A percentile compares a stretch with the other conserved stretches of the same genome.
These are phyloP conservation scores for Lordiphosa andalusiaca DNA, from an alignment of 2,888 invertebrate species.

Conservation along the genomic window DNA sequence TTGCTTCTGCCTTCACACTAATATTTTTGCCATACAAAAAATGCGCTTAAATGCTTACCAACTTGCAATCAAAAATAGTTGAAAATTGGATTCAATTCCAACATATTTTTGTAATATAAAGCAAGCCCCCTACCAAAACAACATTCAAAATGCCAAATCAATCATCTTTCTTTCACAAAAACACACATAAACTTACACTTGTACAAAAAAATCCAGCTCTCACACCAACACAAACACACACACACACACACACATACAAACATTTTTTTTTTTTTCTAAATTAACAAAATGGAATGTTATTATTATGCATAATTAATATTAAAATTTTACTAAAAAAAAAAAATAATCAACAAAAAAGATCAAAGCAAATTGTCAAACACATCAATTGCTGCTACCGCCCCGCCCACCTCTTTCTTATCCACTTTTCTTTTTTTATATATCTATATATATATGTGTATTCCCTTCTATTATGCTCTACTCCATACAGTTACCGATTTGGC, in stretches of 20 bases:
- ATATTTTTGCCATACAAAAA: no score
- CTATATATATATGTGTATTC: constrained; percentile 50
- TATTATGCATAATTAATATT: constrained; percentile 61
- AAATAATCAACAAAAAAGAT: constrained; percentile 23
- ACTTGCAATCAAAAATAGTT: no score
- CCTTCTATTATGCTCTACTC: constrained; percentile 76
- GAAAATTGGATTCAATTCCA: constrained; percentile 2
- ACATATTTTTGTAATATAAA: constrained; percentile 10
- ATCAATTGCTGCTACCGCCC: constrained; percentile 12
- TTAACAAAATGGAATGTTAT: constrained; percentile 61
- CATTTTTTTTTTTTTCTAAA: constrained; percentile 27
- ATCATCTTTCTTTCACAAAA: constrained; percentile 19
- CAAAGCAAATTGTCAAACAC: constrained; percentile 23
- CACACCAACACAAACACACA: constrained; percentile 22
- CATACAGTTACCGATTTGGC: constrained; percentile 77
- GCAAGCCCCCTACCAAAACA: constrained; percentile 3
- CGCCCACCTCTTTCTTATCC: constrained; percentile 27
- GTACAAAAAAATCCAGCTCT: constrained; percentile 13
- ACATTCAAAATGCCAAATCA: constrained; percentile 36
- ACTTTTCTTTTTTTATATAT: constrained; percentile 18
- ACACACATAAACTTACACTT: constrained; percentile 12
- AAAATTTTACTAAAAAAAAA: constrained; percentile 52
- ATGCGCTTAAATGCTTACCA: no score
- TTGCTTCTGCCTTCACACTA: no score
- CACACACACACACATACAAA: constrained; percentile 19